Conservation (phyloP, 2,888 invertebrate genomes). For the Calliphora vomitoria region DNA sequence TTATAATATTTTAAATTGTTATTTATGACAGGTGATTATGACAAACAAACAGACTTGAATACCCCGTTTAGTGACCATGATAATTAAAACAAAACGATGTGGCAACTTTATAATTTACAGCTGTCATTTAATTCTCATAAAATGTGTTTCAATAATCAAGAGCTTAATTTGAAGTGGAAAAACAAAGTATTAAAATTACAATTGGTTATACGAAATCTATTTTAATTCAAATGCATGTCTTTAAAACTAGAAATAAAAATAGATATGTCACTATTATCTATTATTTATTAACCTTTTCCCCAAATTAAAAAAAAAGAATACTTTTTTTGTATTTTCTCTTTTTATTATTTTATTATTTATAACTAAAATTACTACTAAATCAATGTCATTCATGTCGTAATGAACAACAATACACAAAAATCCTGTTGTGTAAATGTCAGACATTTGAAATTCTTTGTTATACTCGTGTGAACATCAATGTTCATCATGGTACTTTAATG, state of each 20-base stretch:
- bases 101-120: slow-evolving; percentile 52
- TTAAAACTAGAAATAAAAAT: not conserved
- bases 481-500: not conserved
- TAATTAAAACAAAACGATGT: slow-evolving; percentile 56
- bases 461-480: slow-evolving; percentile 40
- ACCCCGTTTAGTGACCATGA: not conserved
- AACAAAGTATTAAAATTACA: not conserved
- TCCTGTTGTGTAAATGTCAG: slow-evolving; percentile 71
- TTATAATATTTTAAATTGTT: slow-evolving; percentile 34
- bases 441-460: slow-evolving; percentile 52
- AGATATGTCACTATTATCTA: not conserved
- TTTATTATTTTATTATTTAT: slow-evolving; percentile 12
- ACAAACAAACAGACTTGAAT: slow-evolving; percentile 14
- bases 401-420: slow-evolving; percentile 37
- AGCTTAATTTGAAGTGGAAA: not conserved
- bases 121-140: slow-evolving; percentile 12
- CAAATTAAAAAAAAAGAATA: not conserved
- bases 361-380: slow-evolving; percentile 40
- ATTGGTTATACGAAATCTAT: not conserved
- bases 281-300: not conserved
- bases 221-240: slow-evolving; percentile 5
- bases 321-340: not conserved
- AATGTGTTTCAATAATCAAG: not conserved
- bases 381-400: slow-evolving; percentile 55
- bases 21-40: slow-evolving; percentile 58